Evolutionary conservation across 2,888 invertebrate genomes (phyloP), one percentile per base, ranked within the genome.

Genomic region (Cerastis rubricosa): DNA sequence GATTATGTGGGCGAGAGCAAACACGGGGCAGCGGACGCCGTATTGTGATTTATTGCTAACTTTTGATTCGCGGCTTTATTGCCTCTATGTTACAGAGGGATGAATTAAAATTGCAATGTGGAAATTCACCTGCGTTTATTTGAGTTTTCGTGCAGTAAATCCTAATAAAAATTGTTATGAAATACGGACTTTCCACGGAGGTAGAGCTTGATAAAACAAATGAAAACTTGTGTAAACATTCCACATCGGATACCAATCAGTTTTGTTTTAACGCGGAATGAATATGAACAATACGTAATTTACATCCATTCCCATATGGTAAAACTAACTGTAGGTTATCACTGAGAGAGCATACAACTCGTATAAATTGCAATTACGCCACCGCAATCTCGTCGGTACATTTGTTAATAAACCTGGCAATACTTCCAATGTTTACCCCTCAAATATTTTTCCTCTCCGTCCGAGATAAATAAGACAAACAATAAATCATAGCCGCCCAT

Each of bases 1-100:
- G 96, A 96, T 96, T 96, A 96, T 95, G 96, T 96, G 96, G 96
- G 96, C 96, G 96, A 96, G 94, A 93, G 96, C 96, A 96, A 96
- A 96, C 96, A 96, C 94, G 95, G 94, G 95, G 94, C 95, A 94
- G 93, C 94, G 94, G 92, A 93, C 96, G 95, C 95, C 95, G 94
- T 96, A 95, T 96, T 96, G 95, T 95, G 94, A 96, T 95, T 95
- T 96, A 96, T 89, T 89, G 92, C 87, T 89, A 93, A 96, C 96
- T 96, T 96, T 96, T 96, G 96, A 96, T 96, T 95, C 96, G 94
- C 94, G 93, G 94, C 93, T 95, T 95, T 95, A 95, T 95, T 94
- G 93, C 93, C 90, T 91, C 93, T 93, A 91, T 91, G 91, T 87
- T 85, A 83, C 87, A 89, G 83, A 87, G 89, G 92, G 90, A 92